Evolutionary conservation across 2,888 invertebrate genomes (phyloP).

Genomic region (Lordiphosa fenestrarum): DNA sequence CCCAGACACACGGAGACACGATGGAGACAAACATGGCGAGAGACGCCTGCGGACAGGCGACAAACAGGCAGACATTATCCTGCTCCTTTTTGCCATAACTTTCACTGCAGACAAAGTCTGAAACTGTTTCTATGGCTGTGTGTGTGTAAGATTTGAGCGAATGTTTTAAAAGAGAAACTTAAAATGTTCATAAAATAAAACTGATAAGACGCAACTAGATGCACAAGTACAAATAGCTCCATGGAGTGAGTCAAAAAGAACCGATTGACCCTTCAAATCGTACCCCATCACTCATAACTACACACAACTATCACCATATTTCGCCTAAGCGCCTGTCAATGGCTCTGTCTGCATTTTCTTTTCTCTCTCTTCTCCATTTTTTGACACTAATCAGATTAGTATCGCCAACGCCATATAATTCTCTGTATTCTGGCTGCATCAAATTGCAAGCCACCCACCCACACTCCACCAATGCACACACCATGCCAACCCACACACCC

Average conservation of each 20-base stretch:
- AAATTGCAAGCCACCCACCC: constrained; percentile 55
- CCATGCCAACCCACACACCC: constrained; percentile 4
- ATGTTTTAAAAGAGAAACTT: background rate
- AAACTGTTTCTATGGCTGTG: constrained; percentile 19
- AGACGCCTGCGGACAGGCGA: constrained; percentile 43
- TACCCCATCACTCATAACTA: constrained; percentile 40
- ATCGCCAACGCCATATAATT: constrained; percentile 71
- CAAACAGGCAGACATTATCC: constrained; percentile 71
- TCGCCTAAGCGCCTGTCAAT: constrained; percentile 42
- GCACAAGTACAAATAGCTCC: too few relatives aligned
- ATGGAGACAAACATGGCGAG: constrained; percentile 45
- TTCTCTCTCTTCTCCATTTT: constrained; percentile 28
- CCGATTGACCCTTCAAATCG: too few relatives aligned
- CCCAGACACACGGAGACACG: constrained; percentile 17
- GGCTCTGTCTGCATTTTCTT: constrained; percentile 55
- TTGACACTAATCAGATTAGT: constrained; percentile 80
- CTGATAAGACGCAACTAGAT: too few relatives aligned
- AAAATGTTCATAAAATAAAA: too few relatives aligned
- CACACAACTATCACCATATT: constrained; percentile 23
- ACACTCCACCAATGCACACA: constrained; percentile 10
- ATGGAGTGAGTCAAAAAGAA: too few relatives aligned
- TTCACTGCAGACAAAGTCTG: constrained; percentile 56
- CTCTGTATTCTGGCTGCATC: constrained; percentile 46
- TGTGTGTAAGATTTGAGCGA: background rate
- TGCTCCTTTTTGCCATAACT: constrained; percentile 52